phyloP scores from a whole-genome alignment of 2,113 vertebrate species.

The Dasypus novemcinctus region DNA sequence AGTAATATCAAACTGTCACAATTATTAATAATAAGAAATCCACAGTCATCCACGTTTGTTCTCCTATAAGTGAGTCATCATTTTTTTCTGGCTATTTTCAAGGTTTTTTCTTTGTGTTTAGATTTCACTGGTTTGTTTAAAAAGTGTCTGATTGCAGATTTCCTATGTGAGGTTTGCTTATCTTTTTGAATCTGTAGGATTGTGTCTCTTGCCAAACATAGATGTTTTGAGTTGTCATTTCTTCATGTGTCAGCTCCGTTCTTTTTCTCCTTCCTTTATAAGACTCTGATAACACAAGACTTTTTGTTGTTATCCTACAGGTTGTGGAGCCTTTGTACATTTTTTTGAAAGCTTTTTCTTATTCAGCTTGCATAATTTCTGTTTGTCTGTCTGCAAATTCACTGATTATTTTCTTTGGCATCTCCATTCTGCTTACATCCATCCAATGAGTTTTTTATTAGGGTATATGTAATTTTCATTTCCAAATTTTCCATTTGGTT shows the following conservation, averaged over 20 bases:
- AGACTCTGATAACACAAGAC: not conserved
- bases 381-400: not conserved
- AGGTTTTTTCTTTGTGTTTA: not conserved
- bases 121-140: not conserved
- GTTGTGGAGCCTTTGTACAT: not conserved
- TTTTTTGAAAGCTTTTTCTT: not conserved
- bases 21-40: not conserved
- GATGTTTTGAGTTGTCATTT: not conserved
- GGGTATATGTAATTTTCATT: not conserved
- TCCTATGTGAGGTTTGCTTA: not conserved
- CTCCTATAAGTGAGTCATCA: not conserved
- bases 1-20: not conserved
- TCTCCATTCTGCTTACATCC: not conserved
- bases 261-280: not conserved
- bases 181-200: not conserved
- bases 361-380: not conserved
- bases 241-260: not conserved
- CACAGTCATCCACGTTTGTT: not conserved
- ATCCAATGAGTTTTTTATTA: not conserved
- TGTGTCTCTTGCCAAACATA: not conserved
- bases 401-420: not conserved
- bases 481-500: not conserved
- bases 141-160: not conserved
- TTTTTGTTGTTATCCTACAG: not conserved
- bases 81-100: not conserved